These are phyloP conservation scores for Lacerta viridis DNA, from an alignment of 2,797 vertebrate genomes.

Conservation along the genomic window DNA sequence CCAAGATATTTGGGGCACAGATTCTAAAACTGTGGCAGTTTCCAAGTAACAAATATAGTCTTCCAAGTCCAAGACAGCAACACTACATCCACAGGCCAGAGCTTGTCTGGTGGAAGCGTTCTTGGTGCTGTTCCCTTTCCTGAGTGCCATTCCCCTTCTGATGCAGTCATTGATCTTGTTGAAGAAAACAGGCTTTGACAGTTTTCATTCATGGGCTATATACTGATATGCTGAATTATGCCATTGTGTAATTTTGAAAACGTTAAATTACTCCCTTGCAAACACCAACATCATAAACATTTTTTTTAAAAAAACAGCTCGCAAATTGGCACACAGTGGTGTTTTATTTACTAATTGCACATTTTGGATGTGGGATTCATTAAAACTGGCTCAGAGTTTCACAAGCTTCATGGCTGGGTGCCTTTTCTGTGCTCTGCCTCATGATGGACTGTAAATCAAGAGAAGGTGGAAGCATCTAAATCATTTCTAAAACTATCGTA, in stretches of 20 bases:
- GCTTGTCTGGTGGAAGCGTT: not conserved
- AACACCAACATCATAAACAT: slow-evolving; percentile 27
- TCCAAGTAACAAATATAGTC: too few species aligned
- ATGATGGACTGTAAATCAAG: slow-evolving; percentile 30
- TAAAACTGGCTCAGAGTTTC: slow-evolving; percentile 29
- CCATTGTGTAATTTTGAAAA: slow-evolving; percentile 27
- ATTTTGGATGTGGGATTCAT: slow-evolving; percentile 25
- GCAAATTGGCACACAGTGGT: not conserved
- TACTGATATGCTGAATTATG: not conserved
- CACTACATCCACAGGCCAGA: too few species aligned
- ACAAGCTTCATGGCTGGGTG: slow-evolving; percentile 7
- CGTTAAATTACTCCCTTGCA: slow-evolving; percentile 15
- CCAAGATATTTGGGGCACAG: not conserved
- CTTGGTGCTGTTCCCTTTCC: not conserved
- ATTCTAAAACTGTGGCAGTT: not conserved
- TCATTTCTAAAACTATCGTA: slow-evolving; percentile 5
- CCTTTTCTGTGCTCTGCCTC: not conserved
- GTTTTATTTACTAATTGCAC: slow-evolving; percentile 11
- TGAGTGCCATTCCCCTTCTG: not conserved
- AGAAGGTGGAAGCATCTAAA: slow-evolving; percentile 29
- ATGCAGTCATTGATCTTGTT: not conserved
- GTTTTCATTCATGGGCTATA: slow-evolving; percentile 19
- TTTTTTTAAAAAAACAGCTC: not conserved
- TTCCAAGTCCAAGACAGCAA: too few species aligned
- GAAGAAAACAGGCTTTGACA: not conserved